phyloP scores from a whole-genome alignment of 2,888 invertebrate genomes.

The Ptychoptera contaminata region DNA sequence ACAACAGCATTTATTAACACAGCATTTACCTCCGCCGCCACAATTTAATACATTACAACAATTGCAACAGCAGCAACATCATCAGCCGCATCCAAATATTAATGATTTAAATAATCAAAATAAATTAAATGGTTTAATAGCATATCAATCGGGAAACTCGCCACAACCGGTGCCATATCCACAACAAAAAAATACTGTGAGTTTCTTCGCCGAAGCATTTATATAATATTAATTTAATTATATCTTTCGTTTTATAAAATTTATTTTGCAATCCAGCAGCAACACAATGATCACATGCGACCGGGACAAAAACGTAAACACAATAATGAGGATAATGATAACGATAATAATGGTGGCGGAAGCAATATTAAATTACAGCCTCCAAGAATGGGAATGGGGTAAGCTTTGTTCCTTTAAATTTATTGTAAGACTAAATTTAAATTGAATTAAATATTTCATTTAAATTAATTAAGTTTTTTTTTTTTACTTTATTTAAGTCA shows the following conservation, averaged over 20 bases:
- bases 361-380: conserved; percentile 9
- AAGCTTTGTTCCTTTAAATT: conserved; percentile 3
- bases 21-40: conserved; percentile 8
- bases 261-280: no score
- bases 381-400: conserved; percentile 14
- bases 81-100: conserved; percentile 1
- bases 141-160: no score
- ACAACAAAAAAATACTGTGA: no score
- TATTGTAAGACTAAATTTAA: no score
- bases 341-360: conserved; percentile 7
- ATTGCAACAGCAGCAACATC: conserved; percentile 4
- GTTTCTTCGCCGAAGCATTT: not conserved
- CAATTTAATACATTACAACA: conserved; percentile 9
- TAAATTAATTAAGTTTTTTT: no score
- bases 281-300: conserved; percentile 1
- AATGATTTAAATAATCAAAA: no score
- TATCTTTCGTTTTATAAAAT: conserved; percentile 1
- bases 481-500: no score
- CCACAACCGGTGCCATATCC: no score
- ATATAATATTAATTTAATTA: not conserved
- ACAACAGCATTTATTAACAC: conserved; percentile 9
- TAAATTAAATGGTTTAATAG: no score
- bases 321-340: not conserved
- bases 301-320: conserved; percentile 9
- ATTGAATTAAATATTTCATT: no score